phyloP scores from a whole-genome alignment of 2,797 vertebrate species.

The Gobio occitaniae region DNA sequence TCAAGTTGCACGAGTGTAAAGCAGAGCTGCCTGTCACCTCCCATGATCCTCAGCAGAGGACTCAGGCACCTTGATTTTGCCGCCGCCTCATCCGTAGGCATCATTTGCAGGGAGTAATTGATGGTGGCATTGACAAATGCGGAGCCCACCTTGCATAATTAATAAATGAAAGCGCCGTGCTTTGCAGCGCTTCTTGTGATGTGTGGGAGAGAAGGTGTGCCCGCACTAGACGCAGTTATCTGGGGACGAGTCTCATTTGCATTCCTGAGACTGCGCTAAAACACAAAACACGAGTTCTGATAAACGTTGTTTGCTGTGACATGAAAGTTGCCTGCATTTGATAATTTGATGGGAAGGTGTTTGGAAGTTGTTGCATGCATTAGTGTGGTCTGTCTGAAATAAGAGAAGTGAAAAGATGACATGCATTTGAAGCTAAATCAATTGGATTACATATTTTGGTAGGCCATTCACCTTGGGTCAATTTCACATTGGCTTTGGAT shows the following conservation, averaged over 20 bases:
- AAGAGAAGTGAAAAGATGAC: background rate
- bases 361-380: background rate
- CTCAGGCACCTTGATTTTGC: slow-evolving; percentile 74
- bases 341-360: slow-evolving; percentile 3
- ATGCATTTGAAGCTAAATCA: background rate
- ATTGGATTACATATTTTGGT: background rate
- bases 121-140: slow-evolving; percentile 71
- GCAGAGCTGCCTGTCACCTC: slow-evolving; percentile 74
- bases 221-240: slow-evolving; percentile 60
- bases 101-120: slow-evolving; percentile 67
- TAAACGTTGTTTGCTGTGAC: background rate
- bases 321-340: slow-evolving; percentile 29
- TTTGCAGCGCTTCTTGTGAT: slow-evolving; percentile 68
- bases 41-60: slow-evolving; percentile 72
- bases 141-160: slow-evolving; percentile 74
- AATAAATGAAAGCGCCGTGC: slow-evolving; percentile 70
- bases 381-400: background rate
- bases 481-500: background rate
- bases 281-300: slow-evolving; percentile 30
- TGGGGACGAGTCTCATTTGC: slow-evolving; percentile 63
- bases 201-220: slow-evolving; percentile 63
- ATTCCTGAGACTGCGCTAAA: slow-evolving; percentile 58
- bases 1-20: slow-evolving; percentile 74
- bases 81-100: slow-evolving; percentile 76
- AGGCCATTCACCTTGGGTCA: background rate